Percentiles rank a stretch among this genome's conserved stretches.
Evolutionary conservation across 2,113 vertebrate species (phyloP).

Genomic region (Narcine bancroftii): DNA sequence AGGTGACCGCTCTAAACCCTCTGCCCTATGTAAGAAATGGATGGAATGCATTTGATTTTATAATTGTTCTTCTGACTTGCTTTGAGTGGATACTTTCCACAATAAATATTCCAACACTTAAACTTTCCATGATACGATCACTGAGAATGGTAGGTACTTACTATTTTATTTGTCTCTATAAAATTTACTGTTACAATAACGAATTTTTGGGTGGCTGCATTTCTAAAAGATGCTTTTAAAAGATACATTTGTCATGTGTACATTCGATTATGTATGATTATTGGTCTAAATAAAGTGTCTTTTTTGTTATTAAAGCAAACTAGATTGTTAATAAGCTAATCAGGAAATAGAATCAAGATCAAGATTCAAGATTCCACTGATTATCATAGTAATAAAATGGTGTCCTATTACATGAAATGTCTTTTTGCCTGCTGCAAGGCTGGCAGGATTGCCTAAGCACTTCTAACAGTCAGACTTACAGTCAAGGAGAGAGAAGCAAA

Average conservation of each 20-base stretch:
- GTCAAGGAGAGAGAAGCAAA: no score
- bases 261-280: neutral
- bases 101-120: conserved; percentile 30
- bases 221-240: neutral
- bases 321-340: neutral
- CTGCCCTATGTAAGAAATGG: conserved; percentile 29
- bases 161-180: neutral
- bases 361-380: no score
- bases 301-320: no score
- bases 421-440: no score
- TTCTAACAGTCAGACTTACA: no score
- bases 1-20: conserved; percentile 32
- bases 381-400: no score
- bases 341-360: no score
- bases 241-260: neutral
- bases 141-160: conserved; percentile 35
- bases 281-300: neutral
- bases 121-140: conserved; percentile 38
- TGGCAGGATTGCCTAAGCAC: no score
- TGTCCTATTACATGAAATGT: no score
- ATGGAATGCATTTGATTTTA: conserved; percentile 40
- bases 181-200: neutral
- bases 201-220: neutral
- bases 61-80: conserved; percentile 37
- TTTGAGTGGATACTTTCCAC: conserved; percentile 38